Base-by-base conservation (phyloP, 2,888 invertebrate species). In the Nomada hirtipes region DNA sequence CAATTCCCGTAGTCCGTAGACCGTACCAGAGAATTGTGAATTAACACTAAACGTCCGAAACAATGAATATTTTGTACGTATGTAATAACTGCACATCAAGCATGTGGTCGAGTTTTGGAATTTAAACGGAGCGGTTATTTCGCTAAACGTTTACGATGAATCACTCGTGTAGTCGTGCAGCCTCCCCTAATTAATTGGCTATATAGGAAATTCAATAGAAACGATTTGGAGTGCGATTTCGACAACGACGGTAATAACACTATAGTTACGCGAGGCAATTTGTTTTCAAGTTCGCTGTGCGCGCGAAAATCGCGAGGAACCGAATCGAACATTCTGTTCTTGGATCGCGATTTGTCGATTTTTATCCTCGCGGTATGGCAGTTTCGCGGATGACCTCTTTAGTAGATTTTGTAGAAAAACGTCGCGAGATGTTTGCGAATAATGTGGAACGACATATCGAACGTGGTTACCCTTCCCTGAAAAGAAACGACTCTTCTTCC, bases 241-340 rank as follows among this genome's bases (percentile, higher is more conserved):
- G 67, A 29, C 53, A 29, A 50, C 44, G 55, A 55, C 26, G 68
- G 57, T 64, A 47, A 76, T 60, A 71, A 68, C 79, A 73, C 52
- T 77, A 76, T 70, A 81, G 73, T 86, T 77, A 85, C 83, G 86
- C 86, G 87, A 82, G 87, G 83, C 65, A 83, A 81, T 79, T 76
- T 75, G 72, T 76, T 63, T 76, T 50, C 72, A 74, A 76, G 73
- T 76, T 73, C 68, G 59, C 18, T 11, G 10, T 13, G 20, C n/a
- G 53, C 73, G 67, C 63, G 83, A 73, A 57, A 73, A 52, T 60
- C 26, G 52, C 75, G 75, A 82, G 82, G 47, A 79, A 52, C 26
- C 63, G 69, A 44, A 20, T 36, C 11, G 36, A 47, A 55, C 29
- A 36, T 7, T 47, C 65, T 57, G 55, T 42, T 4, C 15, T 53